Evolutionary conservation across 1,140 invertebrate species (phyloP), one percentile per base, ranked within the genome.

Genomic region (Ephestia elutella): DNA sequence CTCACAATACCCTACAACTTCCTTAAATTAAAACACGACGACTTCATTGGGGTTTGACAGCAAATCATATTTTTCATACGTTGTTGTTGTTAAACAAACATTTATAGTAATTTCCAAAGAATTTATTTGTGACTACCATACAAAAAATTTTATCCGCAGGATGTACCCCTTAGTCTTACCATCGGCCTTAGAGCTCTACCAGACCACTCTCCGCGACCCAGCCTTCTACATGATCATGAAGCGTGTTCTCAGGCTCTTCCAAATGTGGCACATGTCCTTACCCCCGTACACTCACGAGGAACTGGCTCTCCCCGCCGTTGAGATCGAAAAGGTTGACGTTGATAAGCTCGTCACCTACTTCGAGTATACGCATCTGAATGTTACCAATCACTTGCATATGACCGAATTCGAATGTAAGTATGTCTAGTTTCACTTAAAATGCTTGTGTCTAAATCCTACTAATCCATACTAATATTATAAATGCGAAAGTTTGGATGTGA

Each of bases 211-310:
- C 8, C 90, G 93, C 18, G 93, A 94, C 62, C 93, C 93, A 5
- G 89, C 90, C 2, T 93, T 93, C 86, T 94, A 90, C 72, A 89
- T 91, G 70, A 88, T 94, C n/a, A 91, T 90, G 82, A 92, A 93
- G 68, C 91, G 90, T 19, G 90, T 93, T 32, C 62, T 92, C n/a
- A 73, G 80, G 21, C 87, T 91, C 53, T 92, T 92, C 70, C 71
- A 90, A 17, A 84, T 89, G 53, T 85, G 92, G 62, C 89, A 91
- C 53, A 67, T 80, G 5, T 81, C 87, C 38, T 88, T 91, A 21
- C 90, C 90, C 20, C 59, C 73, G 13, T 91, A 90, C 70, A 84
- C 76, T 10, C 71, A 82, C 20, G 86, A 90, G 62, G 91, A 94
- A 69, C 80, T 94, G 2, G 71, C 83, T n/a, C 86, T 92, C 44